These are phyloP conservation scores for Eriocheir sinensis DNA, from an alignment of 1,140 invertebrate genomes.

Conservation along the genomic window DNA sequence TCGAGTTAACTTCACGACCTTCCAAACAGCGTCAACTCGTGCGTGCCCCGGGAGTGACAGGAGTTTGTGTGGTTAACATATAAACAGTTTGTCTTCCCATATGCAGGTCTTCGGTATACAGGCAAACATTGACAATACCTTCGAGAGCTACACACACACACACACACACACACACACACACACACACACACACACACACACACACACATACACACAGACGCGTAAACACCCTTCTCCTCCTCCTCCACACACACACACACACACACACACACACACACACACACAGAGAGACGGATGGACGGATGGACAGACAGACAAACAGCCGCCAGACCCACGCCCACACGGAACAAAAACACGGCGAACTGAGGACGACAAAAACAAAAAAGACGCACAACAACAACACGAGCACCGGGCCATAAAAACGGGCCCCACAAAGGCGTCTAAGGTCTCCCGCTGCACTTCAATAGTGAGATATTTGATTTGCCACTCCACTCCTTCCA, in stretches of 20 bases:
- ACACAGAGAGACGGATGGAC: neutral
- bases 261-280: neutral
- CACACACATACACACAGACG: neutral
- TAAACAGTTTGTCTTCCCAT: neutral
- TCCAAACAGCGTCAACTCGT: too few relatives aligned
- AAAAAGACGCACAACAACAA: too few relatives aligned
- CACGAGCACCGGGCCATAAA: neutral
- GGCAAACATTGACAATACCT: conserved; percentile 10
- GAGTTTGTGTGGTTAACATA: neutral
- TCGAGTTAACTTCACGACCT: too few relatives aligned
- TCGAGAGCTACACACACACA: neutral
- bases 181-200: neutral
- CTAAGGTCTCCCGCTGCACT: neutral
- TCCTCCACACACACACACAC: neutral
- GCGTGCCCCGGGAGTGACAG: too few relatives aligned
- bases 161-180: conserved; percentile 2
- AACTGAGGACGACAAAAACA: neutral
- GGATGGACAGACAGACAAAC: conserved; percentile 7
- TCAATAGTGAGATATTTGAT: conserved; percentile 47
- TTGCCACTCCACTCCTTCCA: conserved; percentile 48
- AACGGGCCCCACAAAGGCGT: neutral
- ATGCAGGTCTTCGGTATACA: neutral
- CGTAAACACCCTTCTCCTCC: neutral
- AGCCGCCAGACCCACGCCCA: neutral
- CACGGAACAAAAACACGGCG: neutral